Percentiles rank a stretch among this genome's conserved stretches.
These are phyloP conservation scores for Amblyraja radiata DNA, from an alignment of 2,797 vertebrate species.

Conservation along the genomic window DNA sequence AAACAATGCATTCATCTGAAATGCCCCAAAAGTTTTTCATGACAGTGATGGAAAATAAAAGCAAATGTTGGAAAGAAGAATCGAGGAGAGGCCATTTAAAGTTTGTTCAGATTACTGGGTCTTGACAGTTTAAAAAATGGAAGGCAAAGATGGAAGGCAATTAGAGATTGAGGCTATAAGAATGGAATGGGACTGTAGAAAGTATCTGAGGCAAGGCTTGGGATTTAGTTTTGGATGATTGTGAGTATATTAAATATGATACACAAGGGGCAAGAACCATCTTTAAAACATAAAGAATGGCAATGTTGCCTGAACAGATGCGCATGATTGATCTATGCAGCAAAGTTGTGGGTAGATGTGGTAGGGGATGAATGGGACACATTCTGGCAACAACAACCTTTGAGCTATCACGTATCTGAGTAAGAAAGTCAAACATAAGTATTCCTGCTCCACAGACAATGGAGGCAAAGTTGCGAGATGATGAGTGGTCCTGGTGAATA, in stretches of 20 bases:
- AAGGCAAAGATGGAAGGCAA: background rate
- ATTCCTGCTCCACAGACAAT: background rate
- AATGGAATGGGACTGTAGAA: background rate
- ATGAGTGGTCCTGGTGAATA: background rate
- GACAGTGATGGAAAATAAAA: background rate
- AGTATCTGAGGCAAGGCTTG: background rate
- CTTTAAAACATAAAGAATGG: background rate
- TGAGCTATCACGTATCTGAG: background rate
- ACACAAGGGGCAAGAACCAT: background rate
- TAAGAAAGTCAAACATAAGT: background rate
- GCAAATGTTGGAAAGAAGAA: background rate
- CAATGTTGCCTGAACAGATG: background rate
- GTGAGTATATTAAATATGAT: background rate
- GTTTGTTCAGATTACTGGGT: background rate
- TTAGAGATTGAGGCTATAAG: background rate
- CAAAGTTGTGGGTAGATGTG: background rate
- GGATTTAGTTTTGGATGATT: background rate
- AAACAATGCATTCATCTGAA: background rate
- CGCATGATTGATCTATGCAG: background rate
- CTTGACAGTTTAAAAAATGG: background rate
- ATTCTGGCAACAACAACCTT: background rate
- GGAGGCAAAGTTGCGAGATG: background rate
- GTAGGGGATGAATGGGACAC: too few relatives aligned
- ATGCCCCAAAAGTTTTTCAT: background rate
- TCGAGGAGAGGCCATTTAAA: background rate